A percentile compares a stretch with the other conserved stretches of the same genome.
Conservation (phyloP, 2,113 vertebrate genomes). For the Erythrocercus mccallii region DNA sequence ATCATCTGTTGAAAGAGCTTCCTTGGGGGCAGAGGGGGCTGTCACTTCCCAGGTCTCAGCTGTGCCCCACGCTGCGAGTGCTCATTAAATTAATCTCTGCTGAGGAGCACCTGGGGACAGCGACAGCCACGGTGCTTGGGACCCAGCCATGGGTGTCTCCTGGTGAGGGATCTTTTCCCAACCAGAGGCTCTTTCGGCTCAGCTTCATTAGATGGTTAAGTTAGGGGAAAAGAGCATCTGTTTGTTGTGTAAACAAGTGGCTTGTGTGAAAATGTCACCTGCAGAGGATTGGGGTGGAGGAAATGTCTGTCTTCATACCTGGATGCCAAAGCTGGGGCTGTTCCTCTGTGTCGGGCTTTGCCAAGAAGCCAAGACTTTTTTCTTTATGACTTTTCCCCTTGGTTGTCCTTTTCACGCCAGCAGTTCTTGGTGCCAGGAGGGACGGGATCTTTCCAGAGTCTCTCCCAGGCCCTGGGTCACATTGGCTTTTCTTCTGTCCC, state of each 20-base stretch:
- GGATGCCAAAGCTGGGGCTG: background rate
- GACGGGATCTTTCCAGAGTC: rapidly evolving
- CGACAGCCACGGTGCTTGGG: background rate
- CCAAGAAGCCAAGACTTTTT: background rate
- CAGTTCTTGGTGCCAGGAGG: background rate
- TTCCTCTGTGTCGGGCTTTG: background rate
- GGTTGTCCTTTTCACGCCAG: background rate
- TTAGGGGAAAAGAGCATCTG: constrained; percentile 48
- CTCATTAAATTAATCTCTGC: background rate
- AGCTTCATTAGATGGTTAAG: constrained; percentile 29
- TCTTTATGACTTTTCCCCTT: background rate
- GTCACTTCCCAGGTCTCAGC: constrained; percentile 3
- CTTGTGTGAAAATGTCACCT: background rate
- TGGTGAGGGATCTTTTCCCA: background rate
- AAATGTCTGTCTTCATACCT: background rate
- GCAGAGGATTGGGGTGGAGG: background rate
- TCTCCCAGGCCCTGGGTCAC: background rate
- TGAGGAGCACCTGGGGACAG: constrained; percentile 50
- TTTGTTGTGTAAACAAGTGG: background rate
- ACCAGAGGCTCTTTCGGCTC: background rate
- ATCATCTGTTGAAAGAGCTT: constrained; percentile 47
- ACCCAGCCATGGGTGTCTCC: constrained; percentile 20
- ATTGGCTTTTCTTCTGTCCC: background rate
- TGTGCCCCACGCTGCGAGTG: background rate
- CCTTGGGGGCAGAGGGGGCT: background rate